Evolutionary conservation across 2,888 invertebrate species (phyloP).

Genomic region (Macrosiphum euphorbiae): DNA sequence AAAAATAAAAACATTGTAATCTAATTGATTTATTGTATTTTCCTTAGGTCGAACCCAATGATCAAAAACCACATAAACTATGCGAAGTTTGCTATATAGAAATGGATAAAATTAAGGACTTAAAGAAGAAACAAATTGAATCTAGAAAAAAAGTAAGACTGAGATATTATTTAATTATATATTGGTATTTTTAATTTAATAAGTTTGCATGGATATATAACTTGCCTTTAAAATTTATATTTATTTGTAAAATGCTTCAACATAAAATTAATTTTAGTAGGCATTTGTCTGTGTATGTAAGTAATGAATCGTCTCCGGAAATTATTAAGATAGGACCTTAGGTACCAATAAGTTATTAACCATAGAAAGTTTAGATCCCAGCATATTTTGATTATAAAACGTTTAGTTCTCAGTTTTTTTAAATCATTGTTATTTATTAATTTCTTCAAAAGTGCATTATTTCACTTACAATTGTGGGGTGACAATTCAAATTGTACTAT

Average conservation of each 20-base stretch:
- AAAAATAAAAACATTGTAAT: not conserved
- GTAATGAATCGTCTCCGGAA: not conserved
- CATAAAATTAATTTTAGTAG: not conserved
- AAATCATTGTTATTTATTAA: no score
- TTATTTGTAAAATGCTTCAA: not conserved
- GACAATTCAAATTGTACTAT: no score
- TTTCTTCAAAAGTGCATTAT: no score
- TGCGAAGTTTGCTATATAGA: constrained; percentile 8
- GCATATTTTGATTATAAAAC: no score
- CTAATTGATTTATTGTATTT: not conserved
- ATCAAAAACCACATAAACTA: not conserved
- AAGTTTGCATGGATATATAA: no score
- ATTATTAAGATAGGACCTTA: no score
- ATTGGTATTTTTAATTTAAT: not conserved
- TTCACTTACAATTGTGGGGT: no score
- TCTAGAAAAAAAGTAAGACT: constrained; percentile 38
- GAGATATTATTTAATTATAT: not conserved
- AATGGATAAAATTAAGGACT: not conserved
- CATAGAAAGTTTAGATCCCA: no score
- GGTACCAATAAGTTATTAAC: no score
- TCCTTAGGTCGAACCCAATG: not conserved
- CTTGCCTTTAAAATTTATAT: not conserved
- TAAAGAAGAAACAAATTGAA: not conserved
- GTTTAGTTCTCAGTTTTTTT: no score
- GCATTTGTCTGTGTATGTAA: not conserved